phyloP scores from a whole-genome alignment of 2,113 vertebrate species.

The Formicarius rufipectus region DNA sequence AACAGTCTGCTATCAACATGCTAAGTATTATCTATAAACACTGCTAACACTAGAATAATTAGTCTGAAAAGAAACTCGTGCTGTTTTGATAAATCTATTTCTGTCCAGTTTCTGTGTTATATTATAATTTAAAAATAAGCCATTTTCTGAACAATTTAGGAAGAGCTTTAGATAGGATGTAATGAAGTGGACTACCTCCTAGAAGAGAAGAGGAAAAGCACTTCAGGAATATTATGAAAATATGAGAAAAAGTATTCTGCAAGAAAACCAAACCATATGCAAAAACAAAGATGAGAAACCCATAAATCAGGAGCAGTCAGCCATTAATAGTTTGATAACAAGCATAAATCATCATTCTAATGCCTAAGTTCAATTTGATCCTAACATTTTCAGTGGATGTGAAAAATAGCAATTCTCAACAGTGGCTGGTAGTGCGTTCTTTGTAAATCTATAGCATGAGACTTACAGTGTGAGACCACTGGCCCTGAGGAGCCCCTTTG shows the following conservation, averaged over 20 bases:
- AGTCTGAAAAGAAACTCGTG: neutral
- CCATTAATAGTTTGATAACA: neutral
- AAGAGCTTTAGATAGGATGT: neutral
- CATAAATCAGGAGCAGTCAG: neutral
- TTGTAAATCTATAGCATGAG: rapidly evolving
- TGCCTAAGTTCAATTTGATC: neutral
- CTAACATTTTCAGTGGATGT: neutral
- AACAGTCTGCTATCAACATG: neutral
- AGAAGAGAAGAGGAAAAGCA: neutral
- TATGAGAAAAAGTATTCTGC: slow-evolving; percentile 18
- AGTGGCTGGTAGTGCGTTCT: neutral
- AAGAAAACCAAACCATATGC: slow-evolving; percentile 45
- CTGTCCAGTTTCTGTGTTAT: neutral
- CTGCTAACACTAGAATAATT: neutral
- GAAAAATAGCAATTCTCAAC: neutral
- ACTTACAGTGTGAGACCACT: neutral
- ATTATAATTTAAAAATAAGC: neutral
- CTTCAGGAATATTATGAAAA: slow-evolving; percentile 47
- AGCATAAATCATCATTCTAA: neutral
- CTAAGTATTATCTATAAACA: neutral
- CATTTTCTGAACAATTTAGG: slow-evolving; percentile 41
- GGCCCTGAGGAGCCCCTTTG: neutral
- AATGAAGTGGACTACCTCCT: neutral
- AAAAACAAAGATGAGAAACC: neutral
- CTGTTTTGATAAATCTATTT: neutral